Percentiles rank a stretch among this genome's conserved stretches.
Evolutionary conservation across 2,888 invertebrate species (phyloP).

Genomic region (Drosophila falleni): DNA sequence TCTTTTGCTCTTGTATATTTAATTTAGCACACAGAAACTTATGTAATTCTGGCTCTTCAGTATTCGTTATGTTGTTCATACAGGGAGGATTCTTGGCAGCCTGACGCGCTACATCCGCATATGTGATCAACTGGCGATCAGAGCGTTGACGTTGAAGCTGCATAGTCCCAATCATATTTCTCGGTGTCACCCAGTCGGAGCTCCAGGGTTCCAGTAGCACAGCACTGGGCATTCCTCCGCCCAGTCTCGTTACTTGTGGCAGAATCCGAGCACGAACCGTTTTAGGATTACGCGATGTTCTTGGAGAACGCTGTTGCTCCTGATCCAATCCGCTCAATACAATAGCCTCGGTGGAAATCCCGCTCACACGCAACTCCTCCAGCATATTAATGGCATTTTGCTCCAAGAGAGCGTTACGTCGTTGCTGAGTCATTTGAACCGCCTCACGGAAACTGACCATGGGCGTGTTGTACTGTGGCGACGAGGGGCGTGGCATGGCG

Average conservation of each 20-base stretch:
- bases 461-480: background rate
- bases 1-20: background rate
- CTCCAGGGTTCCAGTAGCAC: background rate
- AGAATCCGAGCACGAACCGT: background rate
- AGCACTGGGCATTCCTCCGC: background rate
- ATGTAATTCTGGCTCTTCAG: background rate
- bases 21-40: constrained; percentile 8
- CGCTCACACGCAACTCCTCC: constrained; percentile 4
- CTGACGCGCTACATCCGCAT: background rate
- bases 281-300: background rate
- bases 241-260: background rate
- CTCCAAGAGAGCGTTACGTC: constrained; percentile 7
- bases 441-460: constrained; percentile 4
- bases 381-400: constrained; percentile 14
- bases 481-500: background rate
- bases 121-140: background rate
- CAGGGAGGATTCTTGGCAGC: too few relatives aligned
- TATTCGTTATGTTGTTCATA: background rate
- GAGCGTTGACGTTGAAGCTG: background rate
- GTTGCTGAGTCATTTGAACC: background rate
- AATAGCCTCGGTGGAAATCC: background rate
- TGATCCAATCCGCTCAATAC: background rate
- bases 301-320: background rate
- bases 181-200: background rate
- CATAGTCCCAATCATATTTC: too few relatives aligned